These are phyloP conservation scores for Caenorhabditis imperialis DNA, from an alignment of 2,888 invertebrate genomes.

Conservation along the genomic window DNA sequence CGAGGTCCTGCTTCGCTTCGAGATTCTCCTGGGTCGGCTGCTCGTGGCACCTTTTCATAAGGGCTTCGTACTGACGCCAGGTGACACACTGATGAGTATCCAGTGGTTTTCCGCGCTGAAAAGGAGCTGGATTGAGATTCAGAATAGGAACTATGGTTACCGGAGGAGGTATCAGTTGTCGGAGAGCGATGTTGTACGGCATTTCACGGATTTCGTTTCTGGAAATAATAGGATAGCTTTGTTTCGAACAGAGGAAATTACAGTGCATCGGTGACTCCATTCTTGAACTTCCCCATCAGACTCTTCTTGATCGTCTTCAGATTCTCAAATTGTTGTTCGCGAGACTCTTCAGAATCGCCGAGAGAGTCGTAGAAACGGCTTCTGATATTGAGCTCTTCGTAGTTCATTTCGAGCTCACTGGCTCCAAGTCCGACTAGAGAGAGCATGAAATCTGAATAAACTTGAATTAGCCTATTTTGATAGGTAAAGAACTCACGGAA, in stretches of 20 bases:
- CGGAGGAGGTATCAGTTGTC: slow-evolving; percentile 33
- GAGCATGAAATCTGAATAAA: slow-evolving; percentile 28
- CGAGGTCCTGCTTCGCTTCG: slow-evolving; percentile 25
- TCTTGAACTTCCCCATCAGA: slow-evolving; percentile 21
- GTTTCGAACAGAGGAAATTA: background rate
- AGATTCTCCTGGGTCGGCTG: slow-evolving; percentile 45
- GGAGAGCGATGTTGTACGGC: slow-evolving; percentile 30
- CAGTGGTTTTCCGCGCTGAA: slow-evolving; percentile 46
- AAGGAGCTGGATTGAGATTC: background rate
- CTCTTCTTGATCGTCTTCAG: slow-evolving; percentile 15
- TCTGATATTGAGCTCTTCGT: slow-evolving; percentile 4
- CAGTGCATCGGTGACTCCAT: slow-evolving; percentile 33
- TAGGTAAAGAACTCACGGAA: slow-evolving; percentile 14
- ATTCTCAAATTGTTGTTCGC: slow-evolving; percentile 8
- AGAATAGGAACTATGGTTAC: slow-evolving; percentile 14
- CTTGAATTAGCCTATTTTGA: too few relatives aligned
- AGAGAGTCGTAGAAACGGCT: slow-evolving; percentile 22
- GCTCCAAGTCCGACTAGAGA: slow-evolving; percentile 17
- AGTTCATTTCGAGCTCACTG: slow-evolving; percentile 12
- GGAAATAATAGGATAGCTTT: slow-evolving; percentile 4
- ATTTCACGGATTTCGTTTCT: slow-evolving; percentile 53
- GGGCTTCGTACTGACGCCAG: slow-evolving; percentile 42
- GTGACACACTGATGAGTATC: slow-evolving; percentile 27
- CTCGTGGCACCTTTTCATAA: slow-evolving; percentile 15
- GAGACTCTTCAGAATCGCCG: slow-evolving; percentile 14